Evolutionary conservation across 2,113 vertebrate species (phyloP), one percentile per base, ranked within the genome.

Genomic region (Entelurus aequoreus): DNA sequence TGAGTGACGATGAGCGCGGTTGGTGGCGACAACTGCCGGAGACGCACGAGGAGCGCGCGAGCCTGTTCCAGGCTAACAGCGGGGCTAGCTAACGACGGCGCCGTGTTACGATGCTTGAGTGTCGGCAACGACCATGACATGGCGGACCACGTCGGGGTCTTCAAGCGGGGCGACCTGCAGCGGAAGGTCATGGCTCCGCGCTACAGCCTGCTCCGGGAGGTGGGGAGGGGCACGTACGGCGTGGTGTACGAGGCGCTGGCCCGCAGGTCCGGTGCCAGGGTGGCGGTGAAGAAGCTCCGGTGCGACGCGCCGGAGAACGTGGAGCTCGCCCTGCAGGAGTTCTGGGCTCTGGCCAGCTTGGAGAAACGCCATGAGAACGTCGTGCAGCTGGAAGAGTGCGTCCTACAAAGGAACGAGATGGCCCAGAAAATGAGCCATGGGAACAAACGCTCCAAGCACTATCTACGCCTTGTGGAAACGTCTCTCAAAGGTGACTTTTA

Each of bases 251-350:
- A 98, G 51, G 95, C 95, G 1, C 76, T 92, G 72, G 90, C 91
- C 74, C 71, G 92, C 79, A 80, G 88, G 84, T 85, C 89, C 12
- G 94, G 94, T 0, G 90, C 93, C 13, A 90, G 87, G 14, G 88
- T 95, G 49, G 95, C 95, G 3, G 93, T 98, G 64, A 98, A 98
- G 79, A 94, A 94, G 75, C 90, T 98, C 77, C 92, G 94, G 12
- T 96, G 95, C 80, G 94, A 96, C 76, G 94, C 94, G 1, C 95
- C 95, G 7, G 95, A 98, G 79, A 95, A 95, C 81, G 94, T 96
- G 74, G 95, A 97, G 88, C 86, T 97, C 77, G 95, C 94, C 1
- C 81, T 97, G 79, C 91, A 93, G 8, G 95, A 96, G 80, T 95
- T 98, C 84, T 96, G 95, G 94, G 93, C 95, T 63, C 85, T 97